A percentile compares a stretch with the other conserved stretches of the same genome.
Conservation (phyloP, 2,797 vertebrate species). For the Phrynocephalus forsythii region DNA sequence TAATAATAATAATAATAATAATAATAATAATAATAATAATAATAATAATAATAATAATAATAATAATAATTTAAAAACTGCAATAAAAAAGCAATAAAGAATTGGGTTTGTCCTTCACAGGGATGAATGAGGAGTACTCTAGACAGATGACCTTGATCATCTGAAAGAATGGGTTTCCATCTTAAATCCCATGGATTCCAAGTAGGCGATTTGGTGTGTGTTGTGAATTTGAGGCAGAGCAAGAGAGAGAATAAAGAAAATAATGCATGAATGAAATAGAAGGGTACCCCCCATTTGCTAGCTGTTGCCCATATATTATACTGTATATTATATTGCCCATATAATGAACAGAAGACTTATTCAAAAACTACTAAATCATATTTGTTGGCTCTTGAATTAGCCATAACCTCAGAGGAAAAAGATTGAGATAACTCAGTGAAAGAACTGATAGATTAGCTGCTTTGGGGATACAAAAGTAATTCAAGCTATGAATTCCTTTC, state of each 20-base stretch:
- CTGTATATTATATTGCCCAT: constrained; percentile 45
- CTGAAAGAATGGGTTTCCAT: background rate
- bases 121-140: background rate
- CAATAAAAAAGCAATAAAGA: background rate
- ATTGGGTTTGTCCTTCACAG: background rate
- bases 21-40: too few relatives aligned
- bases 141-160: background rate
- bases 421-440: background rate
- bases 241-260: background rate
- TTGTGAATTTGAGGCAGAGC: background rate
- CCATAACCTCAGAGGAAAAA: background rate
- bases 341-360: constrained; percentile 59
- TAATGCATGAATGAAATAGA: background rate
- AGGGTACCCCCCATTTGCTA: too few relatives aligned
- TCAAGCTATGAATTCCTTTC: constrained; percentile 13
- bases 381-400: constrained; percentile 62
- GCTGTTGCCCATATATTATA: too few relatives aligned
- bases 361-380: background rate
- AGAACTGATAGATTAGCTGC: constrained; percentile 54
- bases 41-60: too few relatives aligned
- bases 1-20: too few relatives aligned
- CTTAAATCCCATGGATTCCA: background rate
- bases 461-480: constrained; percentile 40
- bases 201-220: background rate
- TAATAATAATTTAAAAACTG: too few relatives aligned